Evolutionary conservation across 2,113 vertebrate species (phyloP), one percentile per base, ranked within the genome.

Genomic region (Leucopsar rothschildi): DNA sequence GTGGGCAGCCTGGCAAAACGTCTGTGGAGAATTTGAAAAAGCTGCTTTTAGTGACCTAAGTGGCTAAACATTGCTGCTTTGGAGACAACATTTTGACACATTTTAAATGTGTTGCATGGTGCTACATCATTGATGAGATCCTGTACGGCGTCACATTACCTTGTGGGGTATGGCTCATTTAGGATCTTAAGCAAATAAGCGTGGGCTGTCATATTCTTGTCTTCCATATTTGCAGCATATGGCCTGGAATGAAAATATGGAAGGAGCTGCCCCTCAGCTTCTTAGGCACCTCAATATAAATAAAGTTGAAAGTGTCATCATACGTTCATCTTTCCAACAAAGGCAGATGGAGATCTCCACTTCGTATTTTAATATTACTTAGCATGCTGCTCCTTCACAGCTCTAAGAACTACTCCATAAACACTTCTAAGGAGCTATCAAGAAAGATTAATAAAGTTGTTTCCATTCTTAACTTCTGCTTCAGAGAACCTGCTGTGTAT

Each of bases 21-120:
- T 93, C 86, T 96, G 83, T 15, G 61, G 82, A 78, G 93, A 93
- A 97, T 96, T 95, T 95, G 87, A 93, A 96, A 96, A 97, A 83
- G 72, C 33, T 94, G 78, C 66, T 95, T 96, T 95, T 79, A 88
- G 69, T 88, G 94, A 93, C 91, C 90, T 84, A 78, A 93, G 50
- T 60, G 29, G 91, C 83, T 56, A 89, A 94, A 85, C 39, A 60
- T 73, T 91, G 63, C 57, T 70, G 87, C 64, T 53, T 55, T 82
- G 71, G 42, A 86, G 56, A 65, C 83, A 86, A 66, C 33, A 88
- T 66, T 81, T 64, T 94, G 88, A 90, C 71, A 86, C 8, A 31
- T 88, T 95, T 92, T 60, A 50, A 75, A 94, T 68, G 39, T 52
- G 44, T 79, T 88, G 47, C 71, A 56, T 22, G 27, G 69, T 33